phyloP scores from a whole-genome alignment of 2,797 vertebrate species.

The Acipenser oxyrinchus region DNA sequence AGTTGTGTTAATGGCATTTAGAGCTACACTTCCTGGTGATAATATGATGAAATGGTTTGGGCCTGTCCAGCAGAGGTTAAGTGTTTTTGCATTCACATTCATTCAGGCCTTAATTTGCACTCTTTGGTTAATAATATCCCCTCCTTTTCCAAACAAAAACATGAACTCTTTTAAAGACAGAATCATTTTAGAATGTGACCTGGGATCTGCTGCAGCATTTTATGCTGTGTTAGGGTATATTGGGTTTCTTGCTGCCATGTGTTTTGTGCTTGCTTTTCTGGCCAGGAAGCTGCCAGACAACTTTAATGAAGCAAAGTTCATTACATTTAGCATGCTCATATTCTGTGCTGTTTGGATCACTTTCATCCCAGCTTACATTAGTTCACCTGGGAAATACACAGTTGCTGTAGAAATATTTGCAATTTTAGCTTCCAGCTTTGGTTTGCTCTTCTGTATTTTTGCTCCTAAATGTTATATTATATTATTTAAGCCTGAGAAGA shows the following conservation, averaged over 20 bases:
- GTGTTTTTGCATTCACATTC: too few species aligned
- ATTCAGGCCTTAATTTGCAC: too few species aligned
- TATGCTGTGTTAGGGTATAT: neutral
- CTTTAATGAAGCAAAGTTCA: neutral
- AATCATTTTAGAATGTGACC: neutral
- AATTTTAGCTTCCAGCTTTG: slow-evolving; percentile 13
- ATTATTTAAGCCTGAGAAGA: slow-evolving; percentile 5
- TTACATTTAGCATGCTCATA: slow-evolving; percentile 7
- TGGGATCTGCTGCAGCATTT: neutral
- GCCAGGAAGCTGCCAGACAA: neutral
- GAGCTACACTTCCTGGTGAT: too few species aligned
- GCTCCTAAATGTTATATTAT: slow-evolving; percentile 9
- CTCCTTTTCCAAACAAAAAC: neutral
- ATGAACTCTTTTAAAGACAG: neutral
- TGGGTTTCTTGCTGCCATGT: neutral
- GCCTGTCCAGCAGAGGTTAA: too few species aligned
- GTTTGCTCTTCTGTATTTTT: slow-evolving; percentile 9
- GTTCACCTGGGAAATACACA: slow-evolving; percentile 11
- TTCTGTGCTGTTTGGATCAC: slow-evolving; percentile 15
- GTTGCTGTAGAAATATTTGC: slow-evolving; percentile 10
- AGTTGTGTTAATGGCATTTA: too few species aligned
- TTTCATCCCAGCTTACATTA: slow-evolving; percentile 11
- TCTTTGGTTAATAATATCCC: too few species aligned
- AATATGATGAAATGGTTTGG: too few species aligned
- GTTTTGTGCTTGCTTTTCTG: neutral